phyloP scores from a whole-genome alignment of 2,113 vertebrate genomes.

The Canis aureus region DNA sequence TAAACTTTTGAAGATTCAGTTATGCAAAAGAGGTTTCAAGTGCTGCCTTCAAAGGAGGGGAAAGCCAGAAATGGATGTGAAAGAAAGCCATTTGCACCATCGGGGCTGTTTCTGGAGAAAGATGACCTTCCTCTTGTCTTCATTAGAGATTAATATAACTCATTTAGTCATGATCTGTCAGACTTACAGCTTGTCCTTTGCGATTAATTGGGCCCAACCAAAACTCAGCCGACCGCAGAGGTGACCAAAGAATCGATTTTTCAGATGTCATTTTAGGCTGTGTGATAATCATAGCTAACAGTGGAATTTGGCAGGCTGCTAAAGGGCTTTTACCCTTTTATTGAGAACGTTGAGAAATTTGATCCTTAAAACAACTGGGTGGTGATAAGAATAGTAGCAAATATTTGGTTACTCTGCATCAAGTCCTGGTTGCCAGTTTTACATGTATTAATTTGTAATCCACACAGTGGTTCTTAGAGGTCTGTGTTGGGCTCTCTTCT shows the following conservation, averaged over 20 bases:
- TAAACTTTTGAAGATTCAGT: constrained; percentile 58
- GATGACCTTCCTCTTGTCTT: neutral
- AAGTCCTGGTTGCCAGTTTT: neutral
- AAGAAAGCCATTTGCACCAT: neutral
- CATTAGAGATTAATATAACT: neutral
- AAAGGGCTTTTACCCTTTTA: neutral
- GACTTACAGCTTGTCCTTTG: neutral
- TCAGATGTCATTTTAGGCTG: neutral
- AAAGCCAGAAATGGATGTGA: neutral
- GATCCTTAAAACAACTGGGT: neutral
- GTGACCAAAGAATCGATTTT: neutral
- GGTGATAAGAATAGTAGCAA: neutral
- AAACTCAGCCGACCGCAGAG: neutral
- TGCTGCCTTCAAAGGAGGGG: constrained; percentile 5
- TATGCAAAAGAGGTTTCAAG: constrained; percentile 54
- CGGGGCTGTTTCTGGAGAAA: neutral
- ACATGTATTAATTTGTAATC: neutral
- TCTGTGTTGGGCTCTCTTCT: too few relatives aligned
- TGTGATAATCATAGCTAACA: neutral
- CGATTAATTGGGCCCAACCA: neutral
- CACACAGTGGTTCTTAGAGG: neutral
- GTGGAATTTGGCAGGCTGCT: neutral
- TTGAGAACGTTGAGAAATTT: neutral
- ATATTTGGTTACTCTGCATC: neutral
- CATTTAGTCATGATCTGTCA: neutral